phyloP scores from a whole-genome alignment of 2,888 invertebrate species.

The Mimas tiliae region DNA sequence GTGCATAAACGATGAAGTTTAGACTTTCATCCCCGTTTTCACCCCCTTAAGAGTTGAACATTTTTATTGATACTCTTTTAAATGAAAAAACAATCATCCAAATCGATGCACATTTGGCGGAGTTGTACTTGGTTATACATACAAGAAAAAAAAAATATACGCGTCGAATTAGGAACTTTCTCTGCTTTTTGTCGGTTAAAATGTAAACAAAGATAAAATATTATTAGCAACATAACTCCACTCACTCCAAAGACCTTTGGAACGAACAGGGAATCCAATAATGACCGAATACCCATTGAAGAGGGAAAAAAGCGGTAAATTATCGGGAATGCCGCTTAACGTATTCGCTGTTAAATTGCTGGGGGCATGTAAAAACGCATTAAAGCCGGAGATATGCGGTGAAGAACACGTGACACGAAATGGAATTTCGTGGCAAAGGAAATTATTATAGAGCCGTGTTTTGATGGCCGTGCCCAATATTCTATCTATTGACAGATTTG shows the following conservation, averaged over 20 bases:
- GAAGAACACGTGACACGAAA: slow-evolving; percentile 49
- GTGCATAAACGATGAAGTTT: no score
- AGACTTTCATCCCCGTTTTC: no score
- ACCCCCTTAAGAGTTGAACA: no score
- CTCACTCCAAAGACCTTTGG: slow-evolving; percentile 36
- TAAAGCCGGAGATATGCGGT: slow-evolving; percentile 40
- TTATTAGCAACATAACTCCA: slow-evolving; percentile 43
- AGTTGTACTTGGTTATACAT: no score
- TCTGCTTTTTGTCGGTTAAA: no score
- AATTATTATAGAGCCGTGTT: slow-evolving; percentile 13
- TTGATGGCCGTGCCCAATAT: no score
- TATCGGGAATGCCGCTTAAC: slow-evolving; percentile 44
- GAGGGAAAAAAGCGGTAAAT: slow-evolving; percentile 35
- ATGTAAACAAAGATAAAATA: slow-evolving; percentile 28
- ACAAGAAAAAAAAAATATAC: no score
- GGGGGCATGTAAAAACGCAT: slow-evolving; percentile 48
- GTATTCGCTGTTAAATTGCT: slow-evolving; percentile 49
- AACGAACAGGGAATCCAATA: slow-evolving; percentile 49
- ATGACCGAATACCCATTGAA: slow-evolving; percentile 38
- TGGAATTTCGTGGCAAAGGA: slow-evolving; percentile 32
- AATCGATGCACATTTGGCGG: no score
- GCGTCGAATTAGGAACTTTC: no score
- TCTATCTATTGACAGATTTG: no score
- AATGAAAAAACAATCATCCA: no score
- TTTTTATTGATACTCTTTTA: no score